phyloP scores from a whole-genome alignment of 2,797 vertebrate genomes.

The Oreochromis grahami region DNA sequence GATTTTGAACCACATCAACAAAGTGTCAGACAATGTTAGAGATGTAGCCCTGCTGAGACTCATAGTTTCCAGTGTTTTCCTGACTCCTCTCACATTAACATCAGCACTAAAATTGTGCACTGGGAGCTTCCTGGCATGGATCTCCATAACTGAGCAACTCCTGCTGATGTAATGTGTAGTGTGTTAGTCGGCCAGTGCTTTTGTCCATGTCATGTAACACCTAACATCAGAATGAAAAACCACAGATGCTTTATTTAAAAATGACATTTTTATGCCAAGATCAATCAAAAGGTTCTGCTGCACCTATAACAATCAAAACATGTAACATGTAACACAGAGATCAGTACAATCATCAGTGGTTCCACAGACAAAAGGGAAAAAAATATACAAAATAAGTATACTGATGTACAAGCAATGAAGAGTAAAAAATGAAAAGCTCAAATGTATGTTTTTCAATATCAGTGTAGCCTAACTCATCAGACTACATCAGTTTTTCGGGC shows the following conservation, averaged over 20 bases:
- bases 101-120: neutral
- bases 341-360: neutral
- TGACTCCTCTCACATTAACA: neutral
- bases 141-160: neutral
- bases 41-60: neutral
- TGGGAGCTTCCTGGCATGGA: neutral
- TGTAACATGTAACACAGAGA: neutral
- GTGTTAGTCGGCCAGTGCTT: neutral
- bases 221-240: neutral
- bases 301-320: neutral
- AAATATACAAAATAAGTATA: neutral
- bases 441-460: neutral
- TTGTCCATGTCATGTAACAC: neutral
- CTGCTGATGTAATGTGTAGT: neutral
- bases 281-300: neutral
- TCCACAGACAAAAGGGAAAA: neutral
- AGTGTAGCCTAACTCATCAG: neutral
- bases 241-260: too few species aligned
- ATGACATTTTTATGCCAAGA: neutral
- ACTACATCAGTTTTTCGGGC: neutral
- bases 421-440: neutral
- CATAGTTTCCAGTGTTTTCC: neutral
- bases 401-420: neutral
- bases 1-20: neutral
- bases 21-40: neutral